Evolutionary conservation across 2,113 vertebrate genomes (phyloP).

Genomic region (Diadophis punctatus): DNA sequence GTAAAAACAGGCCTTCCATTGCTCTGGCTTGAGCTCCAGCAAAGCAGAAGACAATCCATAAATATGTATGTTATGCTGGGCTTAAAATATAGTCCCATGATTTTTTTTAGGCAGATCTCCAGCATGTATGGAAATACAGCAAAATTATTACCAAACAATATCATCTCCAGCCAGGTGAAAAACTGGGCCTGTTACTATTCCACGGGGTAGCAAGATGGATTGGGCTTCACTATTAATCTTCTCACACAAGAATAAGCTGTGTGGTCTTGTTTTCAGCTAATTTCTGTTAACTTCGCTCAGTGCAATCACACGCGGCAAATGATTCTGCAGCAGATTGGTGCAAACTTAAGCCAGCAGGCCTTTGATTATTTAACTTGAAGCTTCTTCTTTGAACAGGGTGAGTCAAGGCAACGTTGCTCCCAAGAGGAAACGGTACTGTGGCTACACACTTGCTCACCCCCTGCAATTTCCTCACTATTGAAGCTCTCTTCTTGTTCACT

Average conservation of each 20-base stretch:
- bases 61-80: conserved; percentile 55
- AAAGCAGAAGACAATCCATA: conserved; percentile 67
- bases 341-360: not conserved
- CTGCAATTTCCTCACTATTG: not conserved
- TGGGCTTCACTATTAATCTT: accelerated
- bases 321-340: not conserved
- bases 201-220: accelerated
- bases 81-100: conserved; percentile 60
- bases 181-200: not conserved
- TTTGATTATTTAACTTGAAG: not conserved
- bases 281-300: accelerated
- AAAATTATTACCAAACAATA: conserved; percentile 9
- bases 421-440: not conserved
- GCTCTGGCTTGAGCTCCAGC: conserved; percentile 60
- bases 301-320: not conserved
- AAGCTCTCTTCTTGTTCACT: not conserved
- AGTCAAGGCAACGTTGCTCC: not conserved
- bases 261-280: not conserved
- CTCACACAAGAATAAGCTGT: not conserved
- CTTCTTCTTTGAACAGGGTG: not conserved
- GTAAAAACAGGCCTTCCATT: conserved; percentile 60
- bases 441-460: not conserved
- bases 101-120: conserved; percentile 68
- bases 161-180: not conserved
- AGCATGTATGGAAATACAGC: conserved; percentile 45